Base-by-base conservation (phyloP, 1,140 invertebrate genomes). In the Brachionus koreanus region DNA sequence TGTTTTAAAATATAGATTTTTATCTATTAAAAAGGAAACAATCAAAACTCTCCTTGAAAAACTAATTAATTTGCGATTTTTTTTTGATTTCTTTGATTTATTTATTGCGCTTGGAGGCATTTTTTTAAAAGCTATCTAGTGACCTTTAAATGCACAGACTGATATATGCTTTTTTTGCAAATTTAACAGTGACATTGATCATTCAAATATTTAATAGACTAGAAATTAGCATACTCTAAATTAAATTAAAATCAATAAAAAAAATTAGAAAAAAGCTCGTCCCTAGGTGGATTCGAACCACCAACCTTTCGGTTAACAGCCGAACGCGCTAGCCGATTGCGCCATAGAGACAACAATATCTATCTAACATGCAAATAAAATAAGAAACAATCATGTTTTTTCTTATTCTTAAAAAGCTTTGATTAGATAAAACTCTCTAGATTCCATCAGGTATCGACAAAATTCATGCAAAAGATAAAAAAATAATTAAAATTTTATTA, bases 361-460 rank as follows among this genome's bases (percentile, higher is more conserved):
- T 49, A 49, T 4, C 5, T 49, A 16, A 49, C 29, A 29, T n/a
- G n/a, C 43, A 49, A 49, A 49, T 13, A 4, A 49, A 49, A 49
- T 46, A 49, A 16, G 13, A 7, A 42, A 42, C 6, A 1, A 1
- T 42, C 6, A 42, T 10, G 39, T 13, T 7, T 13, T 42, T 42
- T 7, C 1, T 7, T 10, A 42, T 42, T 42, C 6, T 7, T 42
- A 42, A 42, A 42, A 42, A 13, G 7, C 12, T 42, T 42, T 10
- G 49, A 57, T 57, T 57, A 57, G 49, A 57, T 57, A 57, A 57
- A 57, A 57, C 1, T 29, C 29, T 19, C 19, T 57, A 19, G 49
- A 57, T 57, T 57, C 49, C 49, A 57, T 57, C 49, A 57, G 49
- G 49, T 57, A 57, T 57, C 49, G 19, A 57, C n/a, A 57, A 57